These are phyloP conservation scores for Dilophus febrilis DNA, from an alignment of 2,888 invertebrate genomes.

Conservation along the genomic window DNA sequence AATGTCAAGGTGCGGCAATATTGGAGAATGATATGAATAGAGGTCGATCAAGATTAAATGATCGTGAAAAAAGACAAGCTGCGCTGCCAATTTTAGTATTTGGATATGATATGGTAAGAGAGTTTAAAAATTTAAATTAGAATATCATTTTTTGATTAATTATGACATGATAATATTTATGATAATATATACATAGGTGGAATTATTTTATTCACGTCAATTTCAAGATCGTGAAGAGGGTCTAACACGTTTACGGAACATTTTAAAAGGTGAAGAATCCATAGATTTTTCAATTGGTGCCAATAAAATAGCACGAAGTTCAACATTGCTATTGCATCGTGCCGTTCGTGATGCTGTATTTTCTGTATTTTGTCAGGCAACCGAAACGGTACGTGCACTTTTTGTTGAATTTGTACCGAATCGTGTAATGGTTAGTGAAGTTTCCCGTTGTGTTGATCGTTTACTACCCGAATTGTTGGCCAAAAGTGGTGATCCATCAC, in stretches of 20 bases:
- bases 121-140: too few relatives aligned
- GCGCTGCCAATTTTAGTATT: slow-evolving; percentile 81
- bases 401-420: slow-evolving; percentile 73
- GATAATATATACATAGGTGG: slow-evolving; percentile 39
- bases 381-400: slow-evolving; percentile 61
- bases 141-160: not conserved
- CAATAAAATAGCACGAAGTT: slow-evolving; percentile 69
- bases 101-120: slow-evolving; percentile 61
- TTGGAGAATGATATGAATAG: slow-evolving; percentile 31
- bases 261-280: slow-evolving; percentile 23
- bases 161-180: not conserved
- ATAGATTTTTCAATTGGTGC: slow-evolving; percentile 28
- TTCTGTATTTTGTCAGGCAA: slow-evolving; percentile 71
- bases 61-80: slow-evolving; percentile 72
- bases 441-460: slow-evolving; percentile 66
- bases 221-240: slow-evolving; percentile 82
- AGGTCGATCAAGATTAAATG: slow-evolving; percentile 43
- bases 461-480: slow-evolving; percentile 65
- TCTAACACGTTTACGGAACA: slow-evolving; percentile 41
- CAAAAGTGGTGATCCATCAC: slow-evolving; percentile 76
- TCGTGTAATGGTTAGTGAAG: slow-evolving; percentile 69
- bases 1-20: slow-evolving; percentile 39
- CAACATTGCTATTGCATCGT: slow-evolving; percentile 60
- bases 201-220: slow-evolving; percentile 79
- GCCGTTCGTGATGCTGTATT: slow-evolving; percentile 75